These are phyloP conservation scores for Esox masquinongy DNA, from an alignment of 2,797 vertebrate species.

Conservation along the genomic window DNA sequence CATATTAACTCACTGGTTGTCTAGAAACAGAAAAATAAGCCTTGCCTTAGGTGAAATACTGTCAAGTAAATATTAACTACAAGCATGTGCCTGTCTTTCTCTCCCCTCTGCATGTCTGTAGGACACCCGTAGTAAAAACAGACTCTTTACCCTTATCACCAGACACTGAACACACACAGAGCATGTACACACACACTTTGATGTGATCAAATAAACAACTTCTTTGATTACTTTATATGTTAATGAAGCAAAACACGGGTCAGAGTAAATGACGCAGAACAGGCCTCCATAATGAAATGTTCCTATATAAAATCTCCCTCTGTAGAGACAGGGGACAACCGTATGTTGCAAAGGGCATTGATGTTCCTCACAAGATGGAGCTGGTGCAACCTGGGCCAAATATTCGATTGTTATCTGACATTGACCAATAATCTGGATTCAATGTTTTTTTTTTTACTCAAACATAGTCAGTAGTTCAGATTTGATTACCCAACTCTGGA, in stretches of 20 bases:
- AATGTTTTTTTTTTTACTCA: too few species aligned
- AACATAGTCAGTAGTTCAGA: too few species aligned
- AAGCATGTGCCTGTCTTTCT: neutral
- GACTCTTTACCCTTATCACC: neutral
- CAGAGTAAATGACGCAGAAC: neutral
- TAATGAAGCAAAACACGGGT: neutral
- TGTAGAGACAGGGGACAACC: neutral
- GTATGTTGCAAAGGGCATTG: neutral
- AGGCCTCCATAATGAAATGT: neutral
- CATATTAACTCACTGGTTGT: too few species aligned
- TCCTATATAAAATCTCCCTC: neutral
- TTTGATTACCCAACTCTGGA: too few species aligned
- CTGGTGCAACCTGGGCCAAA: neutral
- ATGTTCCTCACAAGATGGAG: neutral
- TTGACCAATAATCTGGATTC: too few species aligned
- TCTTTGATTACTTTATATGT: neutral
- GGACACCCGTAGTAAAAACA: neutral
- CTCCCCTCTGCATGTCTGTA: neutral
- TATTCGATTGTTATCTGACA: neutral
- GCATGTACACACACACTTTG: neutral
- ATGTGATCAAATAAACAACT: neutral
- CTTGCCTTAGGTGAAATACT: neutral
- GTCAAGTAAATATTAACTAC: neutral
- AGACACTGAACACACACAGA: neutral
- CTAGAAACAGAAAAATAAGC: too few species aligned